Evolutionary conservation across 2,888 invertebrate species (phyloP).

Genomic region (Agrotis puta): DNA sequence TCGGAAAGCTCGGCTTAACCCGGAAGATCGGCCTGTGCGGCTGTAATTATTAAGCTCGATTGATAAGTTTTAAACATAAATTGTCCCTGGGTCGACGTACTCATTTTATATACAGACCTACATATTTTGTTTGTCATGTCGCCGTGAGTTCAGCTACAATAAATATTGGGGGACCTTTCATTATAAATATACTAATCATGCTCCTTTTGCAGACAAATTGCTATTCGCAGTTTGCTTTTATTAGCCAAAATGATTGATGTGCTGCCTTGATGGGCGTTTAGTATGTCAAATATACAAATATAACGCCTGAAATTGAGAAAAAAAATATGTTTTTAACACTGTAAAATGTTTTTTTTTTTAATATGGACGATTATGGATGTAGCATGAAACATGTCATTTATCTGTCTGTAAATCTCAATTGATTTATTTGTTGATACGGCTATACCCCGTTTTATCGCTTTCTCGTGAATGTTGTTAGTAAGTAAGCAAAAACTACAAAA

Average conservation of each 20-base stretch:
- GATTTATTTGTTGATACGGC: no score
- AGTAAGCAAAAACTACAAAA: no score
- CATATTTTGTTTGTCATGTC: neutral
- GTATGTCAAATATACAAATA: neutral
- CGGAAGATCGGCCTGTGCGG: no score
- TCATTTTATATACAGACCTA: no score
- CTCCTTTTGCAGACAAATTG: constrained; percentile 7
- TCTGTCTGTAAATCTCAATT: no score
- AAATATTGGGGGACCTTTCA: neutral
- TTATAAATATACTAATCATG: neutral
- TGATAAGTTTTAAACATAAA: no score
- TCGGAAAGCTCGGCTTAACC: no score
- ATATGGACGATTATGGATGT: neutral
- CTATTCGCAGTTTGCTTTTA: neutral
- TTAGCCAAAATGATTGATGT: constrained; percentile 16
- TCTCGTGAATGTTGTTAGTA: no score
- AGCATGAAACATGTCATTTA: no score
- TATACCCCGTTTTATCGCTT: no score
- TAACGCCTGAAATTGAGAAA: neutral
- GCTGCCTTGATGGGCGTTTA: neutral
- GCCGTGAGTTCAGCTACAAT: neutral
- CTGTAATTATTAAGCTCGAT: no score
- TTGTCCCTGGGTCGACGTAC: no score
- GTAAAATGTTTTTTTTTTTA: neutral
- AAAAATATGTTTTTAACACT: neutral